Evolutionary conservation across 2,888 invertebrate genomes (phyloP).

Genomic region (Julus scandinavius): DNA sequence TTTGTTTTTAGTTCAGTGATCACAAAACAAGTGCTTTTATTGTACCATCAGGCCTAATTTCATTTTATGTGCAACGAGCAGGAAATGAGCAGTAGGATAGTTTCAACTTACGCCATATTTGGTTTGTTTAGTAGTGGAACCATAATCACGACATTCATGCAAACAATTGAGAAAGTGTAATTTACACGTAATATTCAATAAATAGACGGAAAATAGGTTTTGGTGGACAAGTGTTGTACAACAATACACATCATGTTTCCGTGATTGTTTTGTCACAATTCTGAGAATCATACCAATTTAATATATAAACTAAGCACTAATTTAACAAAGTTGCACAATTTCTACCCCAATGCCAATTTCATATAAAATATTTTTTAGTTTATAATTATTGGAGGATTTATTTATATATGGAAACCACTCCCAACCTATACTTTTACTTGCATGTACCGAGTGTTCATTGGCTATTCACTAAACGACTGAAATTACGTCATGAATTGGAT

Average conservation of each 20-base stretch:
- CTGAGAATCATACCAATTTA: too few relatives aligned
- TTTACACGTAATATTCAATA: background rate
- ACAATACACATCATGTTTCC: background rate
- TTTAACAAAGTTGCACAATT: too few relatives aligned
- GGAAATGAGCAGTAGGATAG: background rate
- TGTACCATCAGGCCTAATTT: slow-evolving; percentile 19
- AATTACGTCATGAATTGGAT: background rate
- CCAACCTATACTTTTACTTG: too few relatives aligned
- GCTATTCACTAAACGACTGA: background rate
- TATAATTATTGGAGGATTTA: too few relatives aligned
- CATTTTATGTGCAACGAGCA: slow-evolving; percentile 5
- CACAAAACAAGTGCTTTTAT: slow-evolving; percentile 20
- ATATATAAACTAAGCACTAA: too few relatives aligned
- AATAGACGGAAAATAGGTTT: too few relatives aligned
- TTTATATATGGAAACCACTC: too few relatives aligned
- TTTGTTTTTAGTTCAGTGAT: slow-evolving; percentile 17
- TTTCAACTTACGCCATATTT: background rate
- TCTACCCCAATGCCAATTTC: too few relatives aligned
- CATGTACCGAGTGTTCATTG: too few relatives aligned
- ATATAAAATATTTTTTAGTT: too few relatives aligned
- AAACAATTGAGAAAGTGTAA: background rate
- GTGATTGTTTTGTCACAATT: too few relatives aligned
- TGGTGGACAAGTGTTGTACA: background rate
- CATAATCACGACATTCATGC: background rate
- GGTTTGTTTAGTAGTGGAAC: background rate